Evolutionary conservation across 2,113 vertebrate species (phyloP).

Genomic region (Malurus alboscapulatus): DNA sequence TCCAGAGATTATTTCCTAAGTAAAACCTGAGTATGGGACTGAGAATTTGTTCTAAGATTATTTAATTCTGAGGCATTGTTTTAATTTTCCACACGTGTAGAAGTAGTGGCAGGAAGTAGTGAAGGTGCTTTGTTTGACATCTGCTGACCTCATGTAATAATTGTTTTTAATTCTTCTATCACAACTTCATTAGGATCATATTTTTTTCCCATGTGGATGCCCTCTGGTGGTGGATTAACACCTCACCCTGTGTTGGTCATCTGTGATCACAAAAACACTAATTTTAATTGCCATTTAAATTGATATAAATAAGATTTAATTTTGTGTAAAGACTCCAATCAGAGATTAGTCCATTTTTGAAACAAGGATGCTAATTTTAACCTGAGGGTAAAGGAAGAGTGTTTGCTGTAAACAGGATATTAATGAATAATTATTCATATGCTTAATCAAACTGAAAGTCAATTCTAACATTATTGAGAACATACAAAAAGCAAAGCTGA

Average conservation of each 20-base stretch:
- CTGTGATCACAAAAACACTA: neutral
- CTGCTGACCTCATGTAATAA: constrained; percentile 68
- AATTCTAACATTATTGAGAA: neutral
- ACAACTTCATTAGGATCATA: constrained; percentile 4
- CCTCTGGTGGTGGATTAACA: constrained; percentile 54
- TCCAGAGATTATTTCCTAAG: constrained; percentile 14
- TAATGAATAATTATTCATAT: neutral
- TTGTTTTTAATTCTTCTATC: constrained; percentile 61
- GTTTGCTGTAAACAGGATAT: neutral
- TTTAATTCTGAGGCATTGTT: constrained; percentile 42
- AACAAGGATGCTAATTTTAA: neutral
- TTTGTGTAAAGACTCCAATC: neutral
- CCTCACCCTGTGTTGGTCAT: neutral
- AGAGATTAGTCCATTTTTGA: neutral
- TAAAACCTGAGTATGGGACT: constrained; percentile 38
- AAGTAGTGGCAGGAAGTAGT: constrained; percentile 57
- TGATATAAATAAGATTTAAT: neutral
- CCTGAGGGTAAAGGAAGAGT: neutral
- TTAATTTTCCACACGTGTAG: constrained; percentile 65
- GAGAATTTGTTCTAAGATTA: constrained; percentile 45
- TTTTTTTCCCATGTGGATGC: neutral
- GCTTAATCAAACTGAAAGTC: neutral
- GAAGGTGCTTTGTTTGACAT: constrained; percentile 61
- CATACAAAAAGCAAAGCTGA: neutral
- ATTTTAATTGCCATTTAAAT: neutral